phyloP scores from a whole-genome alignment of 2,888 invertebrate genomes.

The Ethmia dodecea region DNA sequence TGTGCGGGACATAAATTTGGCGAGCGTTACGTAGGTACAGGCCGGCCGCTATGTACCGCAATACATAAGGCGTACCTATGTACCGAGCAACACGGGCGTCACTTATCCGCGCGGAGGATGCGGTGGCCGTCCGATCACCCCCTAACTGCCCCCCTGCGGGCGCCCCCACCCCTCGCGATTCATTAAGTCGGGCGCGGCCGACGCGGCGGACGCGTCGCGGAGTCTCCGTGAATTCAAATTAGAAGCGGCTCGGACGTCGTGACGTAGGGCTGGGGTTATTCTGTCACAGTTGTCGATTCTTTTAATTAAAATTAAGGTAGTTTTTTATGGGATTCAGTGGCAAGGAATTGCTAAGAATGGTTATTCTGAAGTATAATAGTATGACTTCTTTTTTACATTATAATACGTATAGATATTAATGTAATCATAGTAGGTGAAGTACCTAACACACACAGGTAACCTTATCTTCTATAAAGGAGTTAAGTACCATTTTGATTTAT shows the following conservation, averaged over 20 bases:
- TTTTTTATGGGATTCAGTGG: no score
- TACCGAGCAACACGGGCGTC: constrained; percentile 74
- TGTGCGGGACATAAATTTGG: constrained; percentile 78
- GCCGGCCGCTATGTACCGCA: constrained; percentile 61
- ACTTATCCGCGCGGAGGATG: constrained; percentile 77
- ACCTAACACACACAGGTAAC: no score
- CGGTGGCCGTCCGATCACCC: constrained; percentile 63
- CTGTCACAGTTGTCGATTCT: constrained; percentile 16
- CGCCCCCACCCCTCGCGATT: constrained; percentile 52
- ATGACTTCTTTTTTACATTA: no score
- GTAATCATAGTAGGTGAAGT: no score
- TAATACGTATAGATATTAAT: no score
- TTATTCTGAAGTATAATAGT: no score
- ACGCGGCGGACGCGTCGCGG: constrained; percentile 75
- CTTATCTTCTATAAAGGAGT: no score
- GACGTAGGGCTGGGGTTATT: constrained; percentile 42
- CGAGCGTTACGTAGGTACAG: constrained; percentile 68
- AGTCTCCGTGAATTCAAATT: constrained; percentile 78
- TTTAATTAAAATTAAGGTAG: no score
- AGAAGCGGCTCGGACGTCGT: constrained; percentile 75
- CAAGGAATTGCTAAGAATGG: no score
- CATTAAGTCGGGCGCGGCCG: constrained; percentile 77
- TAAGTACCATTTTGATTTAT: no score
- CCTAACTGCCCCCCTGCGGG: constrained; percentile 33
- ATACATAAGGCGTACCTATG: constrained; percentile 70